Evolutionary conservation across 2,797 vertebrate species (phyloP), one percentile per base, ranked within the genome.

Genomic region (Coilia nasus): DNA sequence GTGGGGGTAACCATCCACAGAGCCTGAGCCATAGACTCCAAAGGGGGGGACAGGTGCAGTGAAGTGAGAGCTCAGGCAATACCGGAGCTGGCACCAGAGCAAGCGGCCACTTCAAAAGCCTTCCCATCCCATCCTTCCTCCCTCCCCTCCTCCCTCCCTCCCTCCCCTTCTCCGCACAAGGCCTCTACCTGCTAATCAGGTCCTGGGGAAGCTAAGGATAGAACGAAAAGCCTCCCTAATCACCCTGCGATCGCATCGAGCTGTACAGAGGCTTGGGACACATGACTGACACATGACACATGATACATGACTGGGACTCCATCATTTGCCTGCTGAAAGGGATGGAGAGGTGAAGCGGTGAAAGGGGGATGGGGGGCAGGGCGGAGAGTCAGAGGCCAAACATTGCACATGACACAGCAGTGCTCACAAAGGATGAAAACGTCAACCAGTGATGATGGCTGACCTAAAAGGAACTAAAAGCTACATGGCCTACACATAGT

Each of bases 171-270:
- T 54, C 1, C 50, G 2, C 50, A 54, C 89, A 86, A 87, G 19
- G 89, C 86, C 89, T n/a, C 92, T 89, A 67, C 83, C 90, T 93
- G 92, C 95, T 97, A 96, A 97, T 96, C 95, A 90, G 92, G 91
- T 87, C 92, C 93, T 92, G 92, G 92, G 88, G 95, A 93, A 83
- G 92, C 96, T 95, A 97, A 96, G 94, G 96, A 97, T 97, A 97
- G 96, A 96, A 95, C 92, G 92, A 93, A 97, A 98, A 98, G 95
- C 96, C 94, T 85, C 87, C 87, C 91, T 97, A 97, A 97, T 96
- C 96, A 95, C 94, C 92, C 92, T 94, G 90, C 94, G 94, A 91
- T 94, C 92, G 94, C 89, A 93, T 92, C 93, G 91, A 94, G 95
- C 96, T 95, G 95, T 96, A 94, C 89, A 88, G 91, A 91, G 91